Evolutionary conservation across 2,113 vertebrate species (phyloP).

Genomic region (Tyrannus savana): DNA sequence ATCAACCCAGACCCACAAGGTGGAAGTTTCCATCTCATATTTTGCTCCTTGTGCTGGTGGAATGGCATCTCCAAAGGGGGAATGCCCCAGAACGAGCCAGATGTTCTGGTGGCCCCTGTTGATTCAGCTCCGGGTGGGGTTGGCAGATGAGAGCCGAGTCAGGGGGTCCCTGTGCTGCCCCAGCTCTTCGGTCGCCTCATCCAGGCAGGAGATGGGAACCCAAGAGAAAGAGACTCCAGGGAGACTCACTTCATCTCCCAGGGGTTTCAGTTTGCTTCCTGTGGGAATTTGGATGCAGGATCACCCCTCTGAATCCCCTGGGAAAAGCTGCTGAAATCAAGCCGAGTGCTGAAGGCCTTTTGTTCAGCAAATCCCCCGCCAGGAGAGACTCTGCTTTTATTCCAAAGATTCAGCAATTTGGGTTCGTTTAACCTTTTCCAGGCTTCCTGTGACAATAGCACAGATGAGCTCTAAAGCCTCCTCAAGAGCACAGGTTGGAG

Average conservation of each 20-base stretch:
- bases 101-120: not conserved
- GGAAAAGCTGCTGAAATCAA: slow-evolving; percentile 38
- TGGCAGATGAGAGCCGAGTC: not conserved
- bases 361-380: slow-evolving; percentile 3
- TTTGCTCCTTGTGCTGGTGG: accelerated
- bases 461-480: slow-evolving; percentile 42
- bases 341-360: slow-evolving; percentile 15
- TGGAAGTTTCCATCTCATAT: accelerated
- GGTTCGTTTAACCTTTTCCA: slow-evolving; percentile 57
- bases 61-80: not conserved
- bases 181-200: not conserved
- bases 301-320: not conserved
- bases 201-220: not conserved
- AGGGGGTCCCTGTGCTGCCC: accelerated
- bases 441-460: slow-evolving; percentile 32
- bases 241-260: not conserved
- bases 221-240: not conserved
- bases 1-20: accelerated
- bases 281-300: not conserved
- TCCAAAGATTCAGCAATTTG: slow-evolving; percentile 52
- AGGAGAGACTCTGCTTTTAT: slow-evolving; percentile 27
- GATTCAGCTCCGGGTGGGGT: not conserved
- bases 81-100: not conserved
- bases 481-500: slow-evolving; percentile 7
- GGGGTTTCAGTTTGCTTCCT: not conserved